Conservation (phyloP, 2,113 vertebrate species). For the Agelaius phoeniceus region DNA sequence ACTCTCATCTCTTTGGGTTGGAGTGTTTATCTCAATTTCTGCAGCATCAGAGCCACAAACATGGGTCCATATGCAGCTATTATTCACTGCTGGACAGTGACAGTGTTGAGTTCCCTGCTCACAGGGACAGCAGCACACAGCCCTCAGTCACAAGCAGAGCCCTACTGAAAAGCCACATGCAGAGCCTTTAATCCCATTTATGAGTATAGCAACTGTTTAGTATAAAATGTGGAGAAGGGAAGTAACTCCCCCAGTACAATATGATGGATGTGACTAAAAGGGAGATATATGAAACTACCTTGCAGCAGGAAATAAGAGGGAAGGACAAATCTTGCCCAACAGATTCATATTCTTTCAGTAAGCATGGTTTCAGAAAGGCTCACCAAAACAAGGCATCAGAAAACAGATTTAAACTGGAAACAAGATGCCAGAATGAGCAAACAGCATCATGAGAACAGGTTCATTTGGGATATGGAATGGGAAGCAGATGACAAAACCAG, state of each 20-base stretch:
- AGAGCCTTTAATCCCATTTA: background rate
- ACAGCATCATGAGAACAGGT: background rate
- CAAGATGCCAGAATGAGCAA: background rate
- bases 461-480: background rate
- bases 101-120: background rate
- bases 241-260: background rate
- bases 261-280: background rate
- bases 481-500: background rate
- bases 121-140: background rate
- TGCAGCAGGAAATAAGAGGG: background rate
- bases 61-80: background rate
- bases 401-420: background rate
- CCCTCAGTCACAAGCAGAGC: background rate
- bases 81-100: background rate
- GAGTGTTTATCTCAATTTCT: background rate
- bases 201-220: fast-evolving
- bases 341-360: background rate
- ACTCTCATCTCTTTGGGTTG: background rate
- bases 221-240: background rate
- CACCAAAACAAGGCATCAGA: background rate
- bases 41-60: background rate
- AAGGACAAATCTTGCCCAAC: background rate
- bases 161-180: background rate
- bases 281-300: background rate
- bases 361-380: background rate